Percentiles rank a stretch among this genome's conserved stretches.
These are phyloP conservation scores for Cossypha dichroa DNA, from an alignment of 2,797 vertebrate genomes.

Conservation along the genomic window DNA sequence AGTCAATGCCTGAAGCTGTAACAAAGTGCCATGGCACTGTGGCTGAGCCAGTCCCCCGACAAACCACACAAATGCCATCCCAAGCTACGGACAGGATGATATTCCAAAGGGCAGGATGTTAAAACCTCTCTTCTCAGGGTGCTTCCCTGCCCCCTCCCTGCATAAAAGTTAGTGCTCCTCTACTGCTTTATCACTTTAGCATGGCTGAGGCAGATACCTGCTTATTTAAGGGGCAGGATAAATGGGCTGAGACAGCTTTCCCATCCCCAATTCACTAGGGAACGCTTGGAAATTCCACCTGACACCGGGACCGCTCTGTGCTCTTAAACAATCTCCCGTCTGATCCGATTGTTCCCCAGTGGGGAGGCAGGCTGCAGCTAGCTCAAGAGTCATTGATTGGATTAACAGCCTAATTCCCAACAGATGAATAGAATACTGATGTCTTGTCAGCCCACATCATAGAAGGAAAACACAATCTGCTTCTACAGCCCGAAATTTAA, in stretches of 20 bases:
- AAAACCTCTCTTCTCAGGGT: not conserved
- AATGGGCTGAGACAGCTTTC: constrained; percentile 80
- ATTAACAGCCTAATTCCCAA: constrained; percentile 98
- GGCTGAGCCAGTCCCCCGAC: not conserved
- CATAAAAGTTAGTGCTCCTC: constrained; percentile 59
- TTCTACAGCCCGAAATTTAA: constrained; percentile 79
- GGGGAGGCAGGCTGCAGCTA: constrained; percentile 89
- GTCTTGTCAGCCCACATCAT: constrained; percentile 87
- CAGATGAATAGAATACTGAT: constrained; percentile 93
- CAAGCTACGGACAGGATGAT: not conserved
- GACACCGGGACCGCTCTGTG: constrained; percentile 77
- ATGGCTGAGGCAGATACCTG: constrained; percentile 77
- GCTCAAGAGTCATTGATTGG: constrained; percentile 93
- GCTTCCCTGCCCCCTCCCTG: constrained; percentile 37
- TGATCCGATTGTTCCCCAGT: constrained; percentile 90
- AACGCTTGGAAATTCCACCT: constrained; percentile 82
- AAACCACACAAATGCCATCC: not conserved
- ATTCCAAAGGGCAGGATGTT: not conserved
- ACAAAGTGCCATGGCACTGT: not conserved
- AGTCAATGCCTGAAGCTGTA: not conserved
- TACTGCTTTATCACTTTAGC: constrained; percentile 71
- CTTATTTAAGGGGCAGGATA: constrained; percentile 81
- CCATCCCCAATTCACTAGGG: constrained; percentile 81
- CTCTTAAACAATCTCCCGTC: constrained; percentile 86
- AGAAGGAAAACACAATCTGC: constrained; percentile 83